phyloP scores from a whole-genome alignment of 1,140 invertebrate species.

The Camponotus pennsylvanicus region DNA sequence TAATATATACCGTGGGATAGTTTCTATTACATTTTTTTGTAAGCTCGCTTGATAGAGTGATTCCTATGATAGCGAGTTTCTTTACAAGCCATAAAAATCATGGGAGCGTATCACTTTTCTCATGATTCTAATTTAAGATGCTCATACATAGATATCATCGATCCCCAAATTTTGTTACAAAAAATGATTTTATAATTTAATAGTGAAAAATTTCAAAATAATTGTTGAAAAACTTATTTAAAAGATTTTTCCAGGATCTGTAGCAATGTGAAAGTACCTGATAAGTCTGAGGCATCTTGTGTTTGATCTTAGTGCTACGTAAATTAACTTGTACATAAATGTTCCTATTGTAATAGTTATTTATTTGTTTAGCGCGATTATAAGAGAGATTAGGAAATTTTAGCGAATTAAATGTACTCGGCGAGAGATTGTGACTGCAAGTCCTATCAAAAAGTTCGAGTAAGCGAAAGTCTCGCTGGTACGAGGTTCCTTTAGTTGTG shows the following conservation, averaged over 20 bases:
- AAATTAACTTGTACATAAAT: conserved; percentile 36
- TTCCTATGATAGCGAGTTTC: neutral
- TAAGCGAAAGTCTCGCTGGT: neutral
- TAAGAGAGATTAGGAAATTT: neutral
- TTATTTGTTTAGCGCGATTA: conserved; percentile 42
- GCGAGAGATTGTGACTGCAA: neutral
- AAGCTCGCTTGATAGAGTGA: neutral
- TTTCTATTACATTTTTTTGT: conserved; percentile 11
- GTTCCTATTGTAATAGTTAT: conserved; percentile 65
- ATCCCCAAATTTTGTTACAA: neutral
- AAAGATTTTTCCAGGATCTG: neutral
- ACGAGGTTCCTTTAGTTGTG: conserved; percentile 23
- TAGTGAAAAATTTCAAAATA: neutral
- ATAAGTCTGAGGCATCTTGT: conserved; percentile 21
- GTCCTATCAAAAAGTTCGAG: neutral
- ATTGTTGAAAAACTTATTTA: neutral
- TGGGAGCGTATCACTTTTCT: neutral
- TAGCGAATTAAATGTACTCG: conserved; percentile 37
- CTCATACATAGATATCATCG: neutral
- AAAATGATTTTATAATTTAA: neutral
- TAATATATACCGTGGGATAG: neutral
- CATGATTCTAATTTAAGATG: conserved; percentile 3
- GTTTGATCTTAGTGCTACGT: conserved; percentile 22
- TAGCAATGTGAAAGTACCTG: neutral
- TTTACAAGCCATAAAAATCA: neutral